Evolutionary conservation across 1,140 invertebrate genomes (phyloP).

Genomic region (Papilio glaucus): DNA sequence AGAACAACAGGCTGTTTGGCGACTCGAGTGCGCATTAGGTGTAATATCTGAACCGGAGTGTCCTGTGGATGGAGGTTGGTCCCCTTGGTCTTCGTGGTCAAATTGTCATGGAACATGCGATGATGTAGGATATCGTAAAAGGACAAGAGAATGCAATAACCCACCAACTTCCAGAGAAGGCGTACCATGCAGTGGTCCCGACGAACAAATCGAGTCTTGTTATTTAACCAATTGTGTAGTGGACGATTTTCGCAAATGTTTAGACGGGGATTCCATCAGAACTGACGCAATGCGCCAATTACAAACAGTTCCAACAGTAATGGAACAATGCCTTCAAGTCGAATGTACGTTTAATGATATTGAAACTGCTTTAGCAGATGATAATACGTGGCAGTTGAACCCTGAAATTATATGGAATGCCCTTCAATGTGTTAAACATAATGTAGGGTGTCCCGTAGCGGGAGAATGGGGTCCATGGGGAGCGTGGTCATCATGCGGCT

Average conservation of each 20-base stretch:
- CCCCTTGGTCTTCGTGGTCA: constrained; percentile 67
- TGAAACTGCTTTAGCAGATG: constrained; percentile 56
- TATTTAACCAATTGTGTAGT: constrained; percentile 66
- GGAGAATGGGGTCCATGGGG: constrained; percentile 74
- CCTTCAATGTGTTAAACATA: constrained; percentile 71
- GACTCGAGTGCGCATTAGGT: constrained; percentile 70
- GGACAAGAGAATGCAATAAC: constrained; percentile 63
- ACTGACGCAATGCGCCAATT: constrained; percentile 61
- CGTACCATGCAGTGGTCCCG: constrained; percentile 57
- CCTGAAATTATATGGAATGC: constrained; percentile 71
- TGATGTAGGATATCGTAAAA: constrained; percentile 59
- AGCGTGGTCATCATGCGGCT: constrained; percentile 68
- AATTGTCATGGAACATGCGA: constrained; percentile 65
- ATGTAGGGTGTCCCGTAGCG: constrained; percentile 64
- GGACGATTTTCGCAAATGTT: constrained; percentile 58
- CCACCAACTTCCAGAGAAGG: constrained; percentile 68
- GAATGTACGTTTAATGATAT: constrained; percentile 71
- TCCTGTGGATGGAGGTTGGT: constrained; percentile 73
- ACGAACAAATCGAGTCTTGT: constrained; percentile 67
- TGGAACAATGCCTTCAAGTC: constrained; percentile 66
- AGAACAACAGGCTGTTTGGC: constrained; percentile 63
- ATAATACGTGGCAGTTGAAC: constrained; percentile 73
- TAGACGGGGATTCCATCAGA: constrained; percentile 57
- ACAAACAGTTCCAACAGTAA: constrained; percentile 63
- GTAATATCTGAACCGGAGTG: constrained; percentile 66